Evolutionary conservation across 2,797 vertebrate genomes (phyloP), one percentile per base, ranked within the genome.

Genomic region (Danio jaintianensis): DNA sequence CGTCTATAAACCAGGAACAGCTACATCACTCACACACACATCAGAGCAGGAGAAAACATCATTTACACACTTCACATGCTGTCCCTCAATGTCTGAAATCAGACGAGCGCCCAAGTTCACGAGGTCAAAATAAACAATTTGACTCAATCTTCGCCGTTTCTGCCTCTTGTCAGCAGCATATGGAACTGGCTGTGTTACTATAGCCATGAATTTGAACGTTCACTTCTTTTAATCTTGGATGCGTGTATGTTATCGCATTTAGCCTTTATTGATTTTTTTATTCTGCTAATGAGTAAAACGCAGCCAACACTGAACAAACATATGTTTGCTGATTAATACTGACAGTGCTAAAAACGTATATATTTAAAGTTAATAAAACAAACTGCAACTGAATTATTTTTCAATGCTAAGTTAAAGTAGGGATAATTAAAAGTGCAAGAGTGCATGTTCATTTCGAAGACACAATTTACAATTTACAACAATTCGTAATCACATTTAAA

Each of bases 251-350:
- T 29, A 29, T 56, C 66, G 50, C 78, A 70, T 80, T 86, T 43
- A 16, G 47, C 12, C 22, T 40, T 64, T 22, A 63, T 75, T 40
- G 20, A 11, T 42, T 63, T 43, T 1, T 6, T 52, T 76, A 87
- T 87, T 83, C 90, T 88, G 88, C 90, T 89, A 93, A 95, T 93
- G 92, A 92, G 88, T 89, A 89, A 64, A 84, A 87, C 89, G 86
- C 88, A 91, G 87, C 72, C 62, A 88, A 86, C 77, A 87, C 89
- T 89, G 90, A 84, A 87, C 90, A 93, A 92, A 91, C 90, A 90
- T 88, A 89, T 91, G 88, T 83, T 87, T 85, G 29, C 90, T 90
- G 89, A 93, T 93, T 92, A 92, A 89, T 91, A 91, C 87, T 89
- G 82, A 88, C 77, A 86, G 84, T 84, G 61, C 83, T 88, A 75